These are phyloP conservation scores for Venturia canescens DNA, from an alignment of 1,140 invertebrate genomes.

Conservation along the genomic window DNA sequence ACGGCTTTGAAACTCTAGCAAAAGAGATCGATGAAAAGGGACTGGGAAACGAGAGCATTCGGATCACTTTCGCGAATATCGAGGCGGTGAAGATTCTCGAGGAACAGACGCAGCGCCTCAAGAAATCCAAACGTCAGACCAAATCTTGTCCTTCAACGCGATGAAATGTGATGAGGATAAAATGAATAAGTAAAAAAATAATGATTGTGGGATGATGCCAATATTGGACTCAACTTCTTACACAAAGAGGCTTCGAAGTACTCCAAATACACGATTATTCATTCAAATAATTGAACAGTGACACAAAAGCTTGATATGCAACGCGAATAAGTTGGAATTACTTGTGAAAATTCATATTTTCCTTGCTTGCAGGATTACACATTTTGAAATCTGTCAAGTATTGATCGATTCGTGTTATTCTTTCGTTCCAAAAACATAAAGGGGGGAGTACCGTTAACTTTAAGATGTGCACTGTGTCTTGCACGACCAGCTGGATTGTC, in stretches of 20 bases:
- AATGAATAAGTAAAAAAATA: neutral
- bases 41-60: too few species aligned
- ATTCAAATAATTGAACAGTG: neutral
- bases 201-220: neutral
- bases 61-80: too few species aligned
- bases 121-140: too few species aligned
- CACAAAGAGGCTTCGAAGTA: slow-evolving; percentile 28
- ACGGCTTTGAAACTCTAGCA: too few species aligned
- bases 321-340: neutral
- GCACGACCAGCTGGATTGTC: slow-evolving; percentile 82
- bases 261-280: neutral
- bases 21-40: too few species aligned
- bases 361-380: slow-evolving; percentile 14
- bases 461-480: slow-evolving; percentile 79
- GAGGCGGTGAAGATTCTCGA: too few species aligned
- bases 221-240: neutral
- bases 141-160: too few species aligned
- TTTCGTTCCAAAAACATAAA: slow-evolving; percentile 3
- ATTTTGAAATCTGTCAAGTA: neutral
- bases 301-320: neutral
- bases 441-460: slow-evolving; percentile 78
- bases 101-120: too few species aligned
- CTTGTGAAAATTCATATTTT: slow-evolving; percentile 3
- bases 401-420: slow-evolving; percentile 12
- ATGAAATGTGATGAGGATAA: too few species aligned